Evolutionary conservation across 2,888 invertebrate genomes (phyloP), one percentile per base, ranked within the genome.

Genomic region (Heliconius erato): DNA sequence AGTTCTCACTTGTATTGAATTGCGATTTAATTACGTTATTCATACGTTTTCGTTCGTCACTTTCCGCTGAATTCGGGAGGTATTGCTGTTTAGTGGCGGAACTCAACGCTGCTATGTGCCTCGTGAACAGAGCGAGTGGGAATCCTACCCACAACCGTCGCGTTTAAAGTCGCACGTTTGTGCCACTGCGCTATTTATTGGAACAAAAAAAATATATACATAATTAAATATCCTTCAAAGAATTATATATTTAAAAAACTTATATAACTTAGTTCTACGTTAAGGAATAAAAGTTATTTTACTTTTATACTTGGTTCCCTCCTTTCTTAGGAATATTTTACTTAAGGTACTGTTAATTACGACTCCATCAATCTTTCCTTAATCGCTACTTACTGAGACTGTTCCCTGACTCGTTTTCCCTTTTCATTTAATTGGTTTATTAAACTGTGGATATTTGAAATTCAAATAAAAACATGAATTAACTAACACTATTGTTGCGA

Each of bases 311-410:
- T 32, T 32, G 6, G 3, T 32, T 5, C 32, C 32, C 5, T 32
- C 32, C 32, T 32, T 32, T 32, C 32, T 32, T 32, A 6, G 32
- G 32, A 32, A 32, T 32, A 32, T 32, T 32, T 32, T 32, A 32
- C 11, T 79, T 44, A 68, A 79, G 69, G 59, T 19, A 69, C 79
- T 54, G 69, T 54, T 59, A 79, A 79, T 79, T 79, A 79, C 69
- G 69, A 16, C 79, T 54, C 69, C 71, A 79, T 79, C 68, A 71
- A 79, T 69, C 69, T 79, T 79, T 4, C 23, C 79, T 79, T 79
- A 79, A 79, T 68, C 69, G 79, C 69, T 79, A 12, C 49, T 71
- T 69, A 79, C 71, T 35, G 35, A 59, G 54, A 54, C 68, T 54
- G n/a, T 69, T 40, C 79, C 35, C 35, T 59, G 26, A 19, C 35